A percentile compares a stretch with the other conserved stretches of the same genome.
Conservation (phyloP, 2,797 vertebrate species). For the Myiothlypis chrysogaster region DNA sequence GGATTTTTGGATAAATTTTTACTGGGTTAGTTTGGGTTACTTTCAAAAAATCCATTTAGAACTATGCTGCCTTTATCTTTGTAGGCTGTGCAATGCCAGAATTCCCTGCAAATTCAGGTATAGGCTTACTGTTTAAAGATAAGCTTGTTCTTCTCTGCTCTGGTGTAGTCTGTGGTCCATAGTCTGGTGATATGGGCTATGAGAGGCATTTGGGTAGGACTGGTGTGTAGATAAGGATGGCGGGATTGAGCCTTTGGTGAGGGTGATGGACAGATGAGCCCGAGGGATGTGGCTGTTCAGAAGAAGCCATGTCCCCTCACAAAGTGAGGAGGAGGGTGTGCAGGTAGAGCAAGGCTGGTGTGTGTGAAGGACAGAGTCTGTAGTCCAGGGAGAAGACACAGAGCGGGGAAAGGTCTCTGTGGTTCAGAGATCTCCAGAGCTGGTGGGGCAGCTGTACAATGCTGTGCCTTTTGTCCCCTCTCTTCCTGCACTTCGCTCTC, state of each 20-base stretch:
- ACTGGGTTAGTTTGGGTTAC: background rate
- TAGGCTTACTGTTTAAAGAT: background rate
- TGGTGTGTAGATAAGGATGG: background rate
- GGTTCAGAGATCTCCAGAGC: background rate
- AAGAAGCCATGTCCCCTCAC: background rate
- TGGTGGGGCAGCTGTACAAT: background rate
- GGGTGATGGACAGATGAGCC: background rate
- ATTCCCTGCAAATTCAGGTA: background rate
- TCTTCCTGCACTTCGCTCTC: background rate
- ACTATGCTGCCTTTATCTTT: background rate
- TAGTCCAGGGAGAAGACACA: background rate
- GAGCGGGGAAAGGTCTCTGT: background rate
- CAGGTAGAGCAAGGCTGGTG: background rate
- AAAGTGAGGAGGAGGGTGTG: background rate
- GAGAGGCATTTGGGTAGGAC: background rate
- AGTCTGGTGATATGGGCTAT: rapidly evolving
- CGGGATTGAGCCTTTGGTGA: background rate
- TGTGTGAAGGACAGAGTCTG: background rate
- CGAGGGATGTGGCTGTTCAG: rapidly evolving
- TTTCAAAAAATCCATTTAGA: background rate
- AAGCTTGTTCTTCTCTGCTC: rapidly evolving
- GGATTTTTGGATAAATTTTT: background rate
- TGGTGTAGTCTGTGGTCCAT: background rate
- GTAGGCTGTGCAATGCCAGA: background rate
- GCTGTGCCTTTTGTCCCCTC: background rate